Evolutionary conservation across 2,113 vertebrate species (phyloP).

Genomic region (Lota lota): DNA sequence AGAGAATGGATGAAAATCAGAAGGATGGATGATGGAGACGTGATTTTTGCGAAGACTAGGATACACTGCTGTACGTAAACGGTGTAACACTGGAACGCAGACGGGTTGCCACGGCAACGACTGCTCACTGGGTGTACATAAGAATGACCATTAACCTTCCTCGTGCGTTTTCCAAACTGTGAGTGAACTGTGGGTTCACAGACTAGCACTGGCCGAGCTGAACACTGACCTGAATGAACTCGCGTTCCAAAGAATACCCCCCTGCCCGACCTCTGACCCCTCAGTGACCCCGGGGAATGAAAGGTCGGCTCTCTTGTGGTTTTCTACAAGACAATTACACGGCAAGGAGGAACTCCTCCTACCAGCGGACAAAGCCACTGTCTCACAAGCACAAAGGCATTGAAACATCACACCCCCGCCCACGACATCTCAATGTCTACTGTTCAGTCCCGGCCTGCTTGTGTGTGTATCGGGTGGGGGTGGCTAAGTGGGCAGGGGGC

Average conservation of each 20-base stretch:
- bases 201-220: conserved; percentile 4
- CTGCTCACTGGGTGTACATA: conserved; percentile 48
- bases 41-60: too few relatives aligned
- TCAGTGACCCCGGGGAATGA: conserved; percentile 15
- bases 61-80: conserved; percentile 43
- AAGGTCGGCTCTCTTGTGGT: conserved; percentile 9
- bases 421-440: conserved; percentile 11
- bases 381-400: conserved; percentile 20
- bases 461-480: too few relatives aligned
- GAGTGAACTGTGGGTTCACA: neutral
- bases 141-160: conserved; percentile 26
- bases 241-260: neutral
- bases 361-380: conserved; percentile 21
- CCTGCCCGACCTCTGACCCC: conserved; percentile 15
- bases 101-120: neutral
- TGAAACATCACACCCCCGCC: neutral
- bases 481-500: neutral
- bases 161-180: neutral
- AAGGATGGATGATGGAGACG: neutral
- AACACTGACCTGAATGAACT: neutral
- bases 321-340: conserved; percentile 16
- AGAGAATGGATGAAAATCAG: conserved; percentile 10
- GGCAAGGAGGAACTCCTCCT: conserved; percentile 8
- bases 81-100: conserved; percentile 55
- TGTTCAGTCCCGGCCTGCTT: neutral